Percentiles rank a stretch among this genome's conserved stretches.
Evolutionary conservation across 2,113 vertebrate genomes (phyloP).

Genomic region (Pseudorectes ferrugineus): DNA sequence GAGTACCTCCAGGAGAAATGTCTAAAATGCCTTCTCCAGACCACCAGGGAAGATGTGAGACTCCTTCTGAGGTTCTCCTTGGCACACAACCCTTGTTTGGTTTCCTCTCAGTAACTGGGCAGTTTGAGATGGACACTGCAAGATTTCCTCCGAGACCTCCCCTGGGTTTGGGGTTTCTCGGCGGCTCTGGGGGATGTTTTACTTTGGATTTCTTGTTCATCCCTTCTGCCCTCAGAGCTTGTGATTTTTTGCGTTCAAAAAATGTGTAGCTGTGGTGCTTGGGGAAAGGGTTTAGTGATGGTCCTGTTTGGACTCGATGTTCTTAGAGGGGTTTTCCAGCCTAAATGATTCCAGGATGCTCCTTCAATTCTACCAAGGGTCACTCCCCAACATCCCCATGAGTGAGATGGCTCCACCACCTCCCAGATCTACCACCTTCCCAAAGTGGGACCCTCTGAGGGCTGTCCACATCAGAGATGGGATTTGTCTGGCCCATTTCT

Average conservation of each 20-base stretch:
- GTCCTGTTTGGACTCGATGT: neutral
- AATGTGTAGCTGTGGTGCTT: neutral
- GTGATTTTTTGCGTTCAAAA: neutral
- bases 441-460: neutral
- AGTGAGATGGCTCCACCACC: neutral
- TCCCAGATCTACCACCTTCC: neutral
- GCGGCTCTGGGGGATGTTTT: neutral
- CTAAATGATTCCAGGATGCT: neutral
- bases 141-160: neutral
- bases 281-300: neutral
- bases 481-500: neutral
- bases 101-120: neutral
- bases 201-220: neutral
- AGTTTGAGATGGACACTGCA: neutral
- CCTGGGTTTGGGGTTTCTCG: accelerated
- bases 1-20: neutral
- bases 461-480: neutral
- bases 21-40: neutral
- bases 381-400: accelerated
- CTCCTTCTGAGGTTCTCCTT: neutral
- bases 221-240: neutral
- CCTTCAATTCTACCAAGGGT: neutral
- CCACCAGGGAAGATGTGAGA: neutral
- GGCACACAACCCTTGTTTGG: accelerated
- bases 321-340: neutral